Percentiles rank a stretch among this genome's conserved stretches.
Conservation (phyloP, 2,888 invertebrate species). For the Himalopsyche kuldschensis region DNA sequence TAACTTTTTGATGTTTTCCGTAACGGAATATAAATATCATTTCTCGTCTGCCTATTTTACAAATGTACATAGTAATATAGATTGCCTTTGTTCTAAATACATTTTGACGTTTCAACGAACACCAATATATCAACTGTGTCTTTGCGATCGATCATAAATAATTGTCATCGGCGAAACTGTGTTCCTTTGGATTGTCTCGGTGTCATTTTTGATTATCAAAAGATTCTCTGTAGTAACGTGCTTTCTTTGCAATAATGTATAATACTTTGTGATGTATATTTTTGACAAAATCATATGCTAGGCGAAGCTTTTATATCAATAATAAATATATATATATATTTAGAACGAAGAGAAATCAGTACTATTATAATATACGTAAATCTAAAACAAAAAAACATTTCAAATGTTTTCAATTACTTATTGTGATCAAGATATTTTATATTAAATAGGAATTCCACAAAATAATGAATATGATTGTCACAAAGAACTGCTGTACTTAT, state of each 20-base stretch:
- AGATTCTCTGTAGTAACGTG: background rate
- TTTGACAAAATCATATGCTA: background rate
- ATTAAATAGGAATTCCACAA: background rate
- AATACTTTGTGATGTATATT: background rate
- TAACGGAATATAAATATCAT: no score
- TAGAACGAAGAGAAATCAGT: background rate
- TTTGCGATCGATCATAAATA: background rate
- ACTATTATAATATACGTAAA: background rate
- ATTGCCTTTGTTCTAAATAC: background rate
- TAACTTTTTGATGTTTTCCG: no score
- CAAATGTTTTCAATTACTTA: background rate
- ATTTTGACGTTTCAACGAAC: background rate
- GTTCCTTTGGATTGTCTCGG: background rate
- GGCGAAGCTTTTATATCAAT: background rate
- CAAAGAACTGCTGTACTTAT: no score
- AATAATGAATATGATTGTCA: background rate
- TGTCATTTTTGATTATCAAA: background rate
- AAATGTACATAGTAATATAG: background rate
- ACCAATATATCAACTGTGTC: slow-evolving; percentile 10
- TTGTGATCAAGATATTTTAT: background rate
- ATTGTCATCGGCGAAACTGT: background rate
- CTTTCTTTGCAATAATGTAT: slow-evolving; percentile 18
- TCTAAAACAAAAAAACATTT: background rate
- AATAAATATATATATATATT: background rate
- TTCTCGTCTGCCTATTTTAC: no score